Evolutionary conservation across 2,888 invertebrate genomes (phyloP).

Genomic region (Eupithecia insigniata): DNA sequence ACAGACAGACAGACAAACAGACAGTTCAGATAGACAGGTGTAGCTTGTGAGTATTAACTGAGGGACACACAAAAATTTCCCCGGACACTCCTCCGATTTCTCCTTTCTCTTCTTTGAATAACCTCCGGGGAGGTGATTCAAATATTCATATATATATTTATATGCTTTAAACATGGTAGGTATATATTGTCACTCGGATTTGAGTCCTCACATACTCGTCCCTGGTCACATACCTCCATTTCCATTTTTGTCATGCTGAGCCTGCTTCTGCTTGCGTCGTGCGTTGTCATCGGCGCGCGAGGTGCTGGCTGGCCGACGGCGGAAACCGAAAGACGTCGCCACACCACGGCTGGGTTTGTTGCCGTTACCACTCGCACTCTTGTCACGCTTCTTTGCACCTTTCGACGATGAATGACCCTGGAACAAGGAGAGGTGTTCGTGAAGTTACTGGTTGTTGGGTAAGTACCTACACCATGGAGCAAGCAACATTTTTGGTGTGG

Average conservation of each 20-base stretch:
- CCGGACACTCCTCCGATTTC: no score
- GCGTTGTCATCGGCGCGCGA: constrained; percentile 78
- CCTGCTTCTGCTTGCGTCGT: constrained; percentile 71
- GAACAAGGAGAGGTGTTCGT: constrained; percentile 14
- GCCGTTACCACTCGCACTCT: constrained; percentile 72
- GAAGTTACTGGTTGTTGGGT: not conserved
- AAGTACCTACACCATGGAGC: not conserved
- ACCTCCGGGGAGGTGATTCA: no score
- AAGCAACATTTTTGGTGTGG: not conserved
- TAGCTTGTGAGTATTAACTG: no score
- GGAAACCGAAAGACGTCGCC: constrained; percentile 93
- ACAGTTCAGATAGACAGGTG: no score
- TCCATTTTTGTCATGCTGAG: constrained; percentile 77
- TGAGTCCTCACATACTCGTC: no score
- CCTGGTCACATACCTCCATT: constrained; percentile 27
- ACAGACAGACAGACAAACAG: no score
- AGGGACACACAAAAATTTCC: no score
- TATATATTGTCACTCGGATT: no score
- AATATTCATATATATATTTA: no score
- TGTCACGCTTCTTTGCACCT: constrained; percentile 83
- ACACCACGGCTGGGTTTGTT: constrained; percentile 87
- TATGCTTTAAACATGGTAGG: no score
- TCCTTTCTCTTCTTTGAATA: no score
- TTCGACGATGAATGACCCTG: constrained; percentile 87
- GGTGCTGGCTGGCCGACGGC: constrained; percentile 85